phyloP scores from a whole-genome alignment of 2,888 invertebrate genomes.

The Apamea sordens region DNA sequence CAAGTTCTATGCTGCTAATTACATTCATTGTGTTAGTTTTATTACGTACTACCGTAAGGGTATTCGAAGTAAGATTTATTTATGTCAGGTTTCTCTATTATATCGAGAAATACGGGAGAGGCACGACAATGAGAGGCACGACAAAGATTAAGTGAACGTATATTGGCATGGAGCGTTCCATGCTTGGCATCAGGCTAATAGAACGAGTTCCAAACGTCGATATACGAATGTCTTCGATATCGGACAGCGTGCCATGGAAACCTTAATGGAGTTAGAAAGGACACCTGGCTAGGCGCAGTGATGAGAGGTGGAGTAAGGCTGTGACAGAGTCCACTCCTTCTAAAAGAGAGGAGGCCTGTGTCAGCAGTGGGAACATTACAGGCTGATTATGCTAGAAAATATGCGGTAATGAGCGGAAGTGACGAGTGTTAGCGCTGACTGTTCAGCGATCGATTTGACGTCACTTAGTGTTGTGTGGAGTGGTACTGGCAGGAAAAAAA shows the following conservation, averaged over 20 bases:
- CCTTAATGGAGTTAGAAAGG: not conserved
- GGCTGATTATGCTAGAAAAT: no score
- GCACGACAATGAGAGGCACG: not conserved
- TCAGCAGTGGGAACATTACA: no score
- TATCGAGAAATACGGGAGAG: not conserved
- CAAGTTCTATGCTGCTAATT: constrained; percentile 12
- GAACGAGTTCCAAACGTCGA: not conserved
- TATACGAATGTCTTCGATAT: not conserved
- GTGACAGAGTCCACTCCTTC: no score
- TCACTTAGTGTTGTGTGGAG: not conserved
- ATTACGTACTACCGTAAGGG: not conserved
- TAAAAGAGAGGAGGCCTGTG: no score
- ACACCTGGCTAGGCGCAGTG: not conserved
- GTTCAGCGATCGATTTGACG: no score
- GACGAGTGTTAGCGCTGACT: no score
- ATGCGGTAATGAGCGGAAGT: no score
- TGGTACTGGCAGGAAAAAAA: not conserved
- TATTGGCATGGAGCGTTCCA: not conserved
- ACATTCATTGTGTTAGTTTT: constrained; percentile 7
- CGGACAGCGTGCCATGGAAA: not conserved
- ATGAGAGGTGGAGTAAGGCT: no score
- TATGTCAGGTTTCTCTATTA: not conserved
- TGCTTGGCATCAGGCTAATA: not conserved
- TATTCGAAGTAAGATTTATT: not conserved
- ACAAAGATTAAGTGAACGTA: not conserved